Conservation (phyloP, 2,888 invertebrate species). For the Aleiodes leptofemur region DNA sequence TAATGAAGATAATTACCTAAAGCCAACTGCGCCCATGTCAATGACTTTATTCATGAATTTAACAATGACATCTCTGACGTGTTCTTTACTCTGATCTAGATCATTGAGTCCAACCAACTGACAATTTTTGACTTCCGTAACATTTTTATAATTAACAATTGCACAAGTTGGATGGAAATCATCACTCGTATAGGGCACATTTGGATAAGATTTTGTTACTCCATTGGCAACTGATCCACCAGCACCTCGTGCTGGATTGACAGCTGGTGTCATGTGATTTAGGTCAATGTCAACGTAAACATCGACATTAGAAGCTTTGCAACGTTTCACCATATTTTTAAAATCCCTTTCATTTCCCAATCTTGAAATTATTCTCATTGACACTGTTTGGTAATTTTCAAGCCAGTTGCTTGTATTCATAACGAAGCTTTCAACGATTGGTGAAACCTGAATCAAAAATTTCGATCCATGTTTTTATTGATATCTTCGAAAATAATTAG, state of each 20-base stretch:
- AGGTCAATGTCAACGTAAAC: conserved; percentile 86
- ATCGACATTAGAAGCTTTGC: conserved; percentile 70
- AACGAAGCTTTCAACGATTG: conserved; percentile 78
- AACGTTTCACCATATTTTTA: conserved; percentile 81
- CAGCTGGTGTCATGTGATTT: conserved; percentile 85
- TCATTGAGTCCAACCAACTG: conserved; percentile 77
- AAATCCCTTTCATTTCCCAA: conserved; percentile 87
- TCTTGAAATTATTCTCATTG: conserved; percentile 84
- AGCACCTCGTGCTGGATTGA: conserved; percentile 77
- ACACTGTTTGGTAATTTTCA: conserved; percentile 87
- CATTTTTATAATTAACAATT: conserved; percentile 73
- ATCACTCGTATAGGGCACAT: conserved; percentile 68
- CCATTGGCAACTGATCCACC: conserved; percentile 79
- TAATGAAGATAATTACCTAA: conserved; percentile 65
- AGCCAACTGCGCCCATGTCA: conserved; percentile 78
- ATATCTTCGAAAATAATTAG: too few species aligned
- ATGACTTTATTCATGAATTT: conserved; percentile 77
- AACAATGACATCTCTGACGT: conserved; percentile 75
- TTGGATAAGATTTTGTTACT: conserved; percentile 73
- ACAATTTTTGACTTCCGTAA: conserved; percentile 75
- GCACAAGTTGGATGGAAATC: conserved; percentile 73
- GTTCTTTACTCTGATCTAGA: conserved; percentile 75
- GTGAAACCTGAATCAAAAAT: conserved; percentile 76
- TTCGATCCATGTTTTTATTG: too few species aligned
- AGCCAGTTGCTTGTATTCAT: conserved; percentile 65